Conservation (phyloP, 2,888 invertebrate genomes). For the Oscheius myriophilus region DNA sequence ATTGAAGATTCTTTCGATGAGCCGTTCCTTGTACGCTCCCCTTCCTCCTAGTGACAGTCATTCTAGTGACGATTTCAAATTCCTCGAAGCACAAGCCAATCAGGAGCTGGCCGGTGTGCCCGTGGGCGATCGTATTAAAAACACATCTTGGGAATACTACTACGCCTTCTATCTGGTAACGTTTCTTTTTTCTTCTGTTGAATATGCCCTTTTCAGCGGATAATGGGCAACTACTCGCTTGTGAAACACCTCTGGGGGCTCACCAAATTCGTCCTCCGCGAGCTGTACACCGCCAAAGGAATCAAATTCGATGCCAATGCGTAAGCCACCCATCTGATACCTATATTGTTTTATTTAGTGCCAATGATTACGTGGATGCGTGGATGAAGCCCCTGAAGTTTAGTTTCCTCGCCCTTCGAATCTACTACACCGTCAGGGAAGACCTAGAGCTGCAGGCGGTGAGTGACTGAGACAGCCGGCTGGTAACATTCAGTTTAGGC, state of each 20-base stretch:
- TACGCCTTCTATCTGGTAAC: neutral
- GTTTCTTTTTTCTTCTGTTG: neutral
- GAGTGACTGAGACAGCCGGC: neutral
- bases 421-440: neutral
- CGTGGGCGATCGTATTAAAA: too few relatives aligned
- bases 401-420: neutral
- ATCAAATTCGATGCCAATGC: too few relatives aligned
- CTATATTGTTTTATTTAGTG: neutral
- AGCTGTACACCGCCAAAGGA: neutral
- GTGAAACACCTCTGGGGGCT: constrained; percentile 8
- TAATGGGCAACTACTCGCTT: neutral
- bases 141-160: neutral
- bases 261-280: neutral
- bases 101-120: too few relatives aligned
- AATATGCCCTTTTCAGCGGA: neutral
- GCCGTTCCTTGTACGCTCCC: too few relatives aligned
- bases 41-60: too few relatives aligned
- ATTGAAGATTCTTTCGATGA: neutral
- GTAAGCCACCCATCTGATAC: too few relatives aligned
- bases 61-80: too few relatives aligned
- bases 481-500: too few relatives aligned
- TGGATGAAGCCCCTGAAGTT: constrained; percentile 2
- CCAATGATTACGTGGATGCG: constrained; percentile 16
- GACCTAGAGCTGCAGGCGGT: constrained; percentile 14
- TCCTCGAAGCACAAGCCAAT: too few relatives aligned